A percentile compares a stretch with the other conserved stretches of the same genome.
phyloP scores from a whole-genome alignment of 2,797 vertebrate species.

The Tragopan temminckii region DNA sequence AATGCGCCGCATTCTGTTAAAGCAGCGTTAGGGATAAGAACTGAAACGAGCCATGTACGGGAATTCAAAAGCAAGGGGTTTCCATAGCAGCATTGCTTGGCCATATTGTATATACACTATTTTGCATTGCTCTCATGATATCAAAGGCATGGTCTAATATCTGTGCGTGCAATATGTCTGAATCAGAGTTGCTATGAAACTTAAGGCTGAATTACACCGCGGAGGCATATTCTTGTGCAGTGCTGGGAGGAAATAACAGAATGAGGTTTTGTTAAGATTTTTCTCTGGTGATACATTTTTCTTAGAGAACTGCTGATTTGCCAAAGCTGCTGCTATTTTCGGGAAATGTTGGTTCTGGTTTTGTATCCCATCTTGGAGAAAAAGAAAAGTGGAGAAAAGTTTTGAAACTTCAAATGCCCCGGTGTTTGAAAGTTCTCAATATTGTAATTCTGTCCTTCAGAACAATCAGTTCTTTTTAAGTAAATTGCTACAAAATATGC shows the following conservation, averaged over 20 bases:
- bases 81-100: slow-evolving; percentile 67
- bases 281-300: slow-evolving; percentile 62
- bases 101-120: slow-evolving; percentile 52
- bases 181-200: slow-evolving; percentile 63
- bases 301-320: slow-evolving; percentile 65
- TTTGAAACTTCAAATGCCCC: not conserved
- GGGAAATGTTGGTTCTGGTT: slow-evolving; percentile 36
- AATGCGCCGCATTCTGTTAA: not conserved
- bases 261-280: slow-evolving; percentile 46
- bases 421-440: not conserved
- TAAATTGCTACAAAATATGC: not conserved
- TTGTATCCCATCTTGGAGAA: not conserved
- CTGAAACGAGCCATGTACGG: not conserved
- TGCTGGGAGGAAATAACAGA: slow-evolving; percentile 45
- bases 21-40: slow-evolving; percentile 24
- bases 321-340: slow-evolving; percentile 37
- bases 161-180: slow-evolving; percentile 60
- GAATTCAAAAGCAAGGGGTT: slow-evolving; percentile 60
- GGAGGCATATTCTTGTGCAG: slow-evolving; percentile 43
- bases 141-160: slow-evolving; percentile 73
- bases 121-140: slow-evolving; percentile 69
- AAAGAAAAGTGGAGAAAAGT: not conserved
- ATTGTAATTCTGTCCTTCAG: not conserved
- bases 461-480: not conserved
- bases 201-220: slow-evolving; percentile 52